phyloP scores from a whole-genome alignment of 2,888 invertebrate species.

The Cataglyphis albicans region DNA sequence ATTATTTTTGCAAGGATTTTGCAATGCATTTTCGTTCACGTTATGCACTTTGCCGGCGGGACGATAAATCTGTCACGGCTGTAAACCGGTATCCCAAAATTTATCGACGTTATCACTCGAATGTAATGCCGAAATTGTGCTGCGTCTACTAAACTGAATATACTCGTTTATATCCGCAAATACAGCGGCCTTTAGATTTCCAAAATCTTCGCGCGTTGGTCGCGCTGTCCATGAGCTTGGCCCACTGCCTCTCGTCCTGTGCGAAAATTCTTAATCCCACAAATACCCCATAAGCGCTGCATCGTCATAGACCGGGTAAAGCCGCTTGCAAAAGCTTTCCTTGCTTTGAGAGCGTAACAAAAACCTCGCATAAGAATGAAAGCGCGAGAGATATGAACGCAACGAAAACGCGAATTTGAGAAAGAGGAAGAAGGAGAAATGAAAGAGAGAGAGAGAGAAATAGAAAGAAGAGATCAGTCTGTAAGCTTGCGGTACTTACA shows the following conservation, averaged over 20 bases:
- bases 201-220: conserved; percentile 45
- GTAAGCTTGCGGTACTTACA: conserved; percentile 80
- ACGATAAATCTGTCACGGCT: conserved; percentile 52
- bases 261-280: conserved; percentile 73
- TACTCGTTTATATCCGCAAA: neutral
- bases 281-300: conserved; percentile 64
- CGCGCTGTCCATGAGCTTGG: conserved; percentile 15
- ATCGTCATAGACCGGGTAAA: conserved; percentile 58
- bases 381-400: conserved; percentile 50
- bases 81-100: conserved; percentile 49
- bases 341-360: conserved; percentile 58
- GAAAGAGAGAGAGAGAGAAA: conserved; percentile 21
- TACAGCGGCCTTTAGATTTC: conserved; percentile 37
- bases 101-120: conserved; percentile 54
- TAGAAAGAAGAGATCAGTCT: conserved; percentile 64
- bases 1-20: conserved; percentile 52
- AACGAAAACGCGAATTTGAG: conserved; percentile 42
- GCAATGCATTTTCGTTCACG: conserved; percentile 53
- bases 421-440: conserved; percentile 17
- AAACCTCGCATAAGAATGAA: conserved; percentile 61
- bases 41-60: conserved; percentile 50
- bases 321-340: conserved; percentile 63
- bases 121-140: conserved; percentile 62
- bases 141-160: conserved; percentile 35
- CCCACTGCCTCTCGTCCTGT: conserved; percentile 42